Evolutionary conservation across 2,888 invertebrate species (phyloP).

Genomic region (Archips xylosteana): DNA sequence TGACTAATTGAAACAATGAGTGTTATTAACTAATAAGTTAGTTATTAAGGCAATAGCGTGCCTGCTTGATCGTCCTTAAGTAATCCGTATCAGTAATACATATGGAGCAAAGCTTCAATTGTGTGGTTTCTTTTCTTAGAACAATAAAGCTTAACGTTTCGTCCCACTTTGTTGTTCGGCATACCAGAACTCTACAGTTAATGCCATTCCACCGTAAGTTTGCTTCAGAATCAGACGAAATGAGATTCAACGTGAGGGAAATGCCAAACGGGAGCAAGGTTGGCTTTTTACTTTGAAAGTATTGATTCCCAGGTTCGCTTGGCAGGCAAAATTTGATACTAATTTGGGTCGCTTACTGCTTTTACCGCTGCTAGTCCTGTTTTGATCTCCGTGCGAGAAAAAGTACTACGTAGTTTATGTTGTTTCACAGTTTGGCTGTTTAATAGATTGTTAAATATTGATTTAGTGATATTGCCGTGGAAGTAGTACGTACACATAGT

Average conservation of each 20-base stretch:
- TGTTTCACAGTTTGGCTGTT: not conserved
- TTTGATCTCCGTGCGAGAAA: not conserved
- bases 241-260: constrained; percentile 23
- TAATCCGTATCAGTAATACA: too few relatives aligned
- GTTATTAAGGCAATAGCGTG: too few relatives aligned
- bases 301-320: constrained; percentile 12
- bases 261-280: constrained; percentile 13
- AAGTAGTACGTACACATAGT: not conserved
- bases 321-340: constrained; percentile 19
- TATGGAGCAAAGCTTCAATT: not conserved
- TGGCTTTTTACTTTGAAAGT: constrained; percentile 19
- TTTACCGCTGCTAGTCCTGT: not conserved
- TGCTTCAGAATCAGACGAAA: constrained; percentile 26
- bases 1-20: too few relatives aligned
- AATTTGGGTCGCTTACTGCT: constrained; percentile 15
- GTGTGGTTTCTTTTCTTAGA: not conserved
- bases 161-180: constrained; percentile 16
- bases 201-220: constrained; percentile 19
- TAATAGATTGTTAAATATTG: not conserved
- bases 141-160: not conserved
- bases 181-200: constrained; percentile 1
- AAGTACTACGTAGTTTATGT: not conserved
- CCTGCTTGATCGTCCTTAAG: not conserved
- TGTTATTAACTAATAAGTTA: too few relatives aligned
- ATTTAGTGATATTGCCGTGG: not conserved